These are phyloP conservation scores for Melitaea cinxia DNA, from an alignment of 1,140 invertebrate species.

Conservation along the genomic window DNA sequence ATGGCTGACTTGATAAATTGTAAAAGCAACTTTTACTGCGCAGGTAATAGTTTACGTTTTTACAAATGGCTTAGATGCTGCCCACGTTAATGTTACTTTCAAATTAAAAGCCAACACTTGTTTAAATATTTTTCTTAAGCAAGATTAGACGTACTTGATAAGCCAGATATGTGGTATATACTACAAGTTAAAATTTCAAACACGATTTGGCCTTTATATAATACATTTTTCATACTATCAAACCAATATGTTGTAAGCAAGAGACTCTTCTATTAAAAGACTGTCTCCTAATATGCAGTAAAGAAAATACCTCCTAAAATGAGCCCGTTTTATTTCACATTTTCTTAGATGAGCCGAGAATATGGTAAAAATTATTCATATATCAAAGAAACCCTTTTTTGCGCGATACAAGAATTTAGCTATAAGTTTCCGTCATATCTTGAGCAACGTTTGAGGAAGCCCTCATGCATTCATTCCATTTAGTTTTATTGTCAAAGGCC, in stretches of 20 bases:
- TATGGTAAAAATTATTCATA: conserved; percentile 51
- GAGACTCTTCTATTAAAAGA: not conserved
- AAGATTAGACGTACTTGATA: no score
- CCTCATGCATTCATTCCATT: conserved; percentile 78
- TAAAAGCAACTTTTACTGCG: conserved; percentile 29
- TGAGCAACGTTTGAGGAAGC: conserved; percentile 64
- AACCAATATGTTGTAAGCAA: not conserved
- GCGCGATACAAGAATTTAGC: conserved; percentile 52
- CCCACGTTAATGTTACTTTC: not conserved
- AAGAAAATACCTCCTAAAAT: conserved; percentile 42
- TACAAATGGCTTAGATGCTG: conserved; percentile 14
- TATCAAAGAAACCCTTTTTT: conserved; percentile 57
- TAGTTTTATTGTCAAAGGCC: conserved; percentile 78
- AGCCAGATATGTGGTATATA: no score
- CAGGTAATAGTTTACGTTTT: conserved; percentile 35
- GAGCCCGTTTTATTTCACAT: conserved; percentile 43
- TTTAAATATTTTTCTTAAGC: no score
- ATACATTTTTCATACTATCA: not conserved
- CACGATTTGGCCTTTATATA: not conserved
- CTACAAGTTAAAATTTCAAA: not conserved
- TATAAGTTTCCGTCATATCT: conserved; percentile 63
- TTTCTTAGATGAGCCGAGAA: conserved; percentile 38
- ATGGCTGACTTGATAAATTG: conserved; percentile 43
- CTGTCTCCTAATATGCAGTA: conserved; percentile 32
- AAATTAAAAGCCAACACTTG: not conserved